Base-by-base conservation (phyloP, 2,113 vertebrate genomes). In the Meleagris gallopavo region DNA sequence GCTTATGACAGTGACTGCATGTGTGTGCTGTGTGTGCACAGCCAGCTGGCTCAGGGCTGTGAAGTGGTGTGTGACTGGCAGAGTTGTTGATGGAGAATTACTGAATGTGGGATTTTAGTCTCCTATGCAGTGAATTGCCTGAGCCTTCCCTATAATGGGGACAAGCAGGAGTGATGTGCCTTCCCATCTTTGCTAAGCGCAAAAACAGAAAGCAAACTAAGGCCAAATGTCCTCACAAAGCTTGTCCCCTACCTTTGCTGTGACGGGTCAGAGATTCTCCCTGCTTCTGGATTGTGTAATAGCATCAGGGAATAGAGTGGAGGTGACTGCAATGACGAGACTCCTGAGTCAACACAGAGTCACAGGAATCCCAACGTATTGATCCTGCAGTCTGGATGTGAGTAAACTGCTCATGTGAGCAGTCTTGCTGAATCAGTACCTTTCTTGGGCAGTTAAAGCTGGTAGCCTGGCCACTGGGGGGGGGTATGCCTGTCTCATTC, bases 341-440 rank as follows among this genome's bases (percentile, higher is more conserved):
- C 34, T 67, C 24, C 45, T 79, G 60, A 90, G 66, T 38, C 0
- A 0, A 38, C 61, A 54, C 1, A 22, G 83, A 91, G 48, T 89
- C 70, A 72, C 32, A 41, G 61, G 6, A 57, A 34, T 82, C 34
- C 34, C 46, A 60, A 55, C 76, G 32, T 78, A 66, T 71, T 82
- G 58, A 20, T 91, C 52, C 73, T 93, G 79, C 43, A 91, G 52
- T 43, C 38, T 78, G n/a, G 34, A 41, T 14, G 2, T 83, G 89
- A 88, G 48, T 94, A 75, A 92, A 86, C 66, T 41, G n/a, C 52
- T 90, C 25, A 5, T 34, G 21, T 40, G 76, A 83, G 48, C 41
- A 54, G n/a, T 80, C 24, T 57, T 40, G 24, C 40, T 94, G 93
- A 95, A 74, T 88, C 83, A 83, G 43, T 77, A 65, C 36, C 61